Conservation (phyloP, 2,797 vertebrate genomes). For the Psittacula echo region DNA sequence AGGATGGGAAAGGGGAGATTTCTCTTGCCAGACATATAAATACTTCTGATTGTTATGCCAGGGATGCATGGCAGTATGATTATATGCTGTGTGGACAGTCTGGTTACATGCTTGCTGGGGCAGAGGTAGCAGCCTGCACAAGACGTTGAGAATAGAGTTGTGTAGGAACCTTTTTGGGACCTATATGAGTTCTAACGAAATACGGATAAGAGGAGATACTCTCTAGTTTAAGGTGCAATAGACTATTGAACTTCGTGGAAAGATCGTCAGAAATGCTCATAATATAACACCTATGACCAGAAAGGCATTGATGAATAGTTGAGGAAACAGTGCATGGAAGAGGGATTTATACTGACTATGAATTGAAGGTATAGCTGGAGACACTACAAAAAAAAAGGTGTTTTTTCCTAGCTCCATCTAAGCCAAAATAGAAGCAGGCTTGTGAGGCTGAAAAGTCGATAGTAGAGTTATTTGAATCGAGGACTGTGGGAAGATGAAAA, state of each 20-base stretch:
- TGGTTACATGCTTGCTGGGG: background rate
- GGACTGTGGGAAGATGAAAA: background rate
- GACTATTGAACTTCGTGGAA: background rate
- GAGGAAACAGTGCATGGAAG: background rate
- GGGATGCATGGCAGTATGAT: background rate
- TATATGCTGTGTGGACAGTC: rapidly evolving
- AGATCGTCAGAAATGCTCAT: rapidly evolving
- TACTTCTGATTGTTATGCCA: background rate
- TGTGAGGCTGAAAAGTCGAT: background rate
- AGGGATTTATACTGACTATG: background rate
- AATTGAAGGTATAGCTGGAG: background rate
- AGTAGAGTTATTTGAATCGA: background rate
- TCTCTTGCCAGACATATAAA: background rate
- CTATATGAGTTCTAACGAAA: background rate
- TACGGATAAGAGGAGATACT: background rate
- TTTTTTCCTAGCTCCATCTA: background rate
- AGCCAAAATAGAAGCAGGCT: background rate
- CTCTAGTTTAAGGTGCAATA: background rate
- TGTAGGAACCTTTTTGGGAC: background rate
- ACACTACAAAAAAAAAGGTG: background rate
- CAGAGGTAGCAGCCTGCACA: background rate
- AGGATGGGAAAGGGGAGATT: background rate
- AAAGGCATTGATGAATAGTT: background rate
- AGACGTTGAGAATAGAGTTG: rapidly evolving
- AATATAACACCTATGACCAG: background rate